Evolutionary conservation across 2,113 vertebrate genomes (phyloP).

Genomic region (Bos javanicus): DNA sequence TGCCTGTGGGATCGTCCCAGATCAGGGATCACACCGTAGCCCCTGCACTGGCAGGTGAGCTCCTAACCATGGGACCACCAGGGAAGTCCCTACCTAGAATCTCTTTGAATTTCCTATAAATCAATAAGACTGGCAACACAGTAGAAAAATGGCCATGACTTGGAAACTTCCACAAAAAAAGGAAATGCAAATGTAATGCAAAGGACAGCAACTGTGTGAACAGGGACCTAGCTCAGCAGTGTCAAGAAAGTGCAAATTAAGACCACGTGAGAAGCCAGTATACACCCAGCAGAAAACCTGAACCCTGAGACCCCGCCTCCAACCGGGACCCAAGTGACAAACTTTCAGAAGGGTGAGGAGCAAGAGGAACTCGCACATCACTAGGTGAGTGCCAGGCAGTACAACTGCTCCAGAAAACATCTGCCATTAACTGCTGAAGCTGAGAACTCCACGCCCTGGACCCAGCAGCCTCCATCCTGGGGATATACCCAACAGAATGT

Average conservation of each 20-base stretch:
- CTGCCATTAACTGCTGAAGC: neutral
- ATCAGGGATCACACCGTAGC: neutral
- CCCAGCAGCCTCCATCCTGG: neutral
- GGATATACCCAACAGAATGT: neutral
- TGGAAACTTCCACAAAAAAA: neutral
- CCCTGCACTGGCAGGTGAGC: neutral
- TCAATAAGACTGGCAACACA: neutral
- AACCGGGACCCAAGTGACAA: accelerated
- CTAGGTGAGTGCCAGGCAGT: neutral
- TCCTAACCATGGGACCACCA: neutral
- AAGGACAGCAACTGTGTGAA: neutral
- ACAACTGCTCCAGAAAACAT: neutral
- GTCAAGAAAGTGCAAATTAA: neutral
- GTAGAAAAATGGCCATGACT: neutral
- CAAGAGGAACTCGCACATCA: neutral
- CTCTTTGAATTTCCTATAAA: neutral
- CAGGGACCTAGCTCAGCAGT: neutral
- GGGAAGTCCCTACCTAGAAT: neutral
- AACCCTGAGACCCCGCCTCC: neutral
- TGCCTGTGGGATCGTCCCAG: accelerated
- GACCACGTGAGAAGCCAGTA: neutral
- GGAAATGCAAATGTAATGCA: neutral
- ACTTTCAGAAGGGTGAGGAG: neutral
- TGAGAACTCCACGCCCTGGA: neutral
- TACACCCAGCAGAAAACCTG: neutral